phyloP scores from a whole-genome alignment of 2,888 invertebrate genomes.

The Lypha dubia region DNA sequence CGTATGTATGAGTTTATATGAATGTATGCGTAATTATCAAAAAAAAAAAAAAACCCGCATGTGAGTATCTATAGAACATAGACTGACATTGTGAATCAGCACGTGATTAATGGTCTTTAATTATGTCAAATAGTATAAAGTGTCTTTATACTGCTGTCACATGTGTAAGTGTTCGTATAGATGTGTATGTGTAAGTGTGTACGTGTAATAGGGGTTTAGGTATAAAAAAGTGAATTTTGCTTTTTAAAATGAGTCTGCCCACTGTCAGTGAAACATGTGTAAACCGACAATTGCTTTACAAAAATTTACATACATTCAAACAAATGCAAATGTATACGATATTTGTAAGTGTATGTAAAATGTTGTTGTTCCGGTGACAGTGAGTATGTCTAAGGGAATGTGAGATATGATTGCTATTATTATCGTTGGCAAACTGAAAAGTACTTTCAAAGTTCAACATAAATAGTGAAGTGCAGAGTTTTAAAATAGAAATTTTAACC shows the following conservation, averaged over 20 bases:
- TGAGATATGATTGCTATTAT: constrained; percentile 60
- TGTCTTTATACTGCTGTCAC: constrained; percentile 63
- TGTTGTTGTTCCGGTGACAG: constrained; percentile 40
- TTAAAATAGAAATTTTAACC: not conserved
- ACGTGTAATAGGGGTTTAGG: constrained; percentile 20
- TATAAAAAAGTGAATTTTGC: constrained; percentile 23
- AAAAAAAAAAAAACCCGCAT: too few species aligned
- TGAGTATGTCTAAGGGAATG: constrained; percentile 41
- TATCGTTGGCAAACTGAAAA: not conserved
- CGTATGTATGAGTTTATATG: too few species aligned
- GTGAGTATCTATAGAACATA: constrained; percentile 41
- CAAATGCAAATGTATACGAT: not conserved
- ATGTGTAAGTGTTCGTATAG: constrained; percentile 8
- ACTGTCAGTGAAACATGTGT: constrained; percentile 72
- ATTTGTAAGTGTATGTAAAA: not conserved
- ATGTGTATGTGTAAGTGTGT: not conserved
- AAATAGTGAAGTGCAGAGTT: not conserved
- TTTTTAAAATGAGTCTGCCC: constrained; percentile 68
- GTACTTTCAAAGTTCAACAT: not conserved
- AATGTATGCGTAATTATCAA: not conserved
- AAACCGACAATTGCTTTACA: constrained; percentile 44
- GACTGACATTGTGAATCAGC: constrained; percentile 80
- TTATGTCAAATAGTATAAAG: constrained; percentile 81
- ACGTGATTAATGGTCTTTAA: constrained; percentile 84
- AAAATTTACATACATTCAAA: constrained; percentile 1